phyloP scores from a whole-genome alignment of 2,113 vertebrate genomes.

The Tenrec ecaudatus region DNA sequence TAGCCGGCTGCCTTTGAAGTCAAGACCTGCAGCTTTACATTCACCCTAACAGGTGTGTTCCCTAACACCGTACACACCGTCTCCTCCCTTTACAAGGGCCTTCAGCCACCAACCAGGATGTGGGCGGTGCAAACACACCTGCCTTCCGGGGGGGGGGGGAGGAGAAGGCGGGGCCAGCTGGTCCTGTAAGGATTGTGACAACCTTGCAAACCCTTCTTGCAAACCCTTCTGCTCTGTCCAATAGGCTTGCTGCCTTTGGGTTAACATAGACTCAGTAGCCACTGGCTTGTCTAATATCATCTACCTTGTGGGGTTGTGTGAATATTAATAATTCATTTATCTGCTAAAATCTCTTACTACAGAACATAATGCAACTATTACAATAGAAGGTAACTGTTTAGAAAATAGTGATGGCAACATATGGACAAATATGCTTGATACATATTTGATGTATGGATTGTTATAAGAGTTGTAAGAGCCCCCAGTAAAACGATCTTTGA shows the following conservation, averaged over 20 bases:
- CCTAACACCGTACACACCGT: no score
- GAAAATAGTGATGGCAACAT: no score
- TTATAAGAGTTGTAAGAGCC: no score
- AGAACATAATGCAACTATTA: no score
- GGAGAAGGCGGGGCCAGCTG: not conserved
- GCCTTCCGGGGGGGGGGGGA: not conserved
- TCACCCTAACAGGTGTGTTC: no score
- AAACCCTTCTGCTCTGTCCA: not conserved
- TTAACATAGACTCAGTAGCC: not conserved
- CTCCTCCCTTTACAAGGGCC: no score
- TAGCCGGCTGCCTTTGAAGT: no score
- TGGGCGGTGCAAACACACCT: not conserved
- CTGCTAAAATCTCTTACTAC: not conserved
- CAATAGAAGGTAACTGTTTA: no score
- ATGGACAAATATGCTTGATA: no score
- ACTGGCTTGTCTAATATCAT: not conserved
- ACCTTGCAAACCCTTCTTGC: not conserved
- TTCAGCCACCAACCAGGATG: not conserved
- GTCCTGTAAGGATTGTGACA: not conserved
- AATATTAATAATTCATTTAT: not conserved
- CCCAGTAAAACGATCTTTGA: no score
- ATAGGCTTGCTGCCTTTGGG: not conserved
- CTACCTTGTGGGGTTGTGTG: not conserved
- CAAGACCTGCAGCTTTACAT: no score
- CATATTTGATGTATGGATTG: no score